A percentile compares a stretch with the other conserved stretches of the same genome.
Evolutionary conservation across 2,888 invertebrate species (phyloP).

Genomic region (Embidobia sp.): DNA sequence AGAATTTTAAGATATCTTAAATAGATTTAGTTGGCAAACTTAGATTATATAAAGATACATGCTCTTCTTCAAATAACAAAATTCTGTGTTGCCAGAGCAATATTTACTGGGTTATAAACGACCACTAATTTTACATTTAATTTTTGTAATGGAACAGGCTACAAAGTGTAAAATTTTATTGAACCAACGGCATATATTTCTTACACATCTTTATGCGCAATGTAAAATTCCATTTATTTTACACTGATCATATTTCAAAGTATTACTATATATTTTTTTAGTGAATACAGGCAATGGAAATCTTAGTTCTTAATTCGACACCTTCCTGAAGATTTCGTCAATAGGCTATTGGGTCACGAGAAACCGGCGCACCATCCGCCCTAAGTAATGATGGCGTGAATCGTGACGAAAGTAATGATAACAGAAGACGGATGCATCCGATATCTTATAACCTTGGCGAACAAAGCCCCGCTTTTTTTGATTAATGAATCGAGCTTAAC

Average conservation of each 20-base stretch:
- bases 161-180: not conserved
- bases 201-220: not conserved
- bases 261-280: no score
- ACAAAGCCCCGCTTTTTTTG: conserved; percentile 56
- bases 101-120: no score
- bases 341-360: conserved; percentile 17
- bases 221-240: not conserved
- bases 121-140: not conserved
- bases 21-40: no score
- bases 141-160: not conserved
- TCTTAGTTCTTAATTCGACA: conserved; percentile 3
- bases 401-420: conserved; percentile 2
- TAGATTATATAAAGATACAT: no score
- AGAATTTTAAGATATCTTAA: no score
- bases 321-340: conserved; percentile 3
- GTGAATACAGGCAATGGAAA: conserved; percentile 1
- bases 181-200: not conserved
- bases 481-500: conserved; percentile 68
- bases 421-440: conserved; percentile 27
- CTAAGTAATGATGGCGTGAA: conserved; percentile 58
- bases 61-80: no score
- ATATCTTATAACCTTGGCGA: conserved; percentile 43
- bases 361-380: conserved; percentile 24
- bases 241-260: conserved; percentile 11
- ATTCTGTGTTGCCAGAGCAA: no score